Evolutionary conservation across 1,140 invertebrate genomes (phyloP).

Genomic region (Coptotermes formosanus): DNA sequence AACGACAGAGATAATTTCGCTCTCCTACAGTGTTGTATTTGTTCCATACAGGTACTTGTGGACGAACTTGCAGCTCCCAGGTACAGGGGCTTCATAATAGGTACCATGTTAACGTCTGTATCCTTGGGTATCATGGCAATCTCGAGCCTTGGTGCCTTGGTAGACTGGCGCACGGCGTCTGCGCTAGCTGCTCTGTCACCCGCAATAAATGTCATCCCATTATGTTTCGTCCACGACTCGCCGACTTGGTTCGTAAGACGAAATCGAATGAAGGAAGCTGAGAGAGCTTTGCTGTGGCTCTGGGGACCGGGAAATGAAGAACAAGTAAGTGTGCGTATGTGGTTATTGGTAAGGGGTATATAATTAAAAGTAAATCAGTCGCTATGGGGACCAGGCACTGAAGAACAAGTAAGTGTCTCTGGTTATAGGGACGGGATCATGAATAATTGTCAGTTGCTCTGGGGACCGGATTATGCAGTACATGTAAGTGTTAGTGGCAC

Average conservation of each 20-base stretch:
- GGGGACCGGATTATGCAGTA: no score
- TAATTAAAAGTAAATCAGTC: no score
- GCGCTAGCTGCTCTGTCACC: neutral
- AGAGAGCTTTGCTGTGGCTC: neutral
- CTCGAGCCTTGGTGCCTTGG: neutral
- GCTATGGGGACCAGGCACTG: no score
- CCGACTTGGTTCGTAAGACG: neutral
- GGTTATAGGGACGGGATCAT: no score
- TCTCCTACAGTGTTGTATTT: no score
- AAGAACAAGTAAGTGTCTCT: no score
- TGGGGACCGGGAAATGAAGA: neutral
- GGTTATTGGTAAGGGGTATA: no score
- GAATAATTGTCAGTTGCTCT: no score
- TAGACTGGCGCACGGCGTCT: neutral
- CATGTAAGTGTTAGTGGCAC: no score
- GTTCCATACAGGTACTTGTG: neutral
- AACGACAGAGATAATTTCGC: no score
- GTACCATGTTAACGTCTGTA: neutral
- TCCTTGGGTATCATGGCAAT: neutral
- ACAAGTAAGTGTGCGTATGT: neutral
- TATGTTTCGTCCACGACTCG: neutral
- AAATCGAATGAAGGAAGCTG: neutral
- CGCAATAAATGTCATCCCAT: neutral
- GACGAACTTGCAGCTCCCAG: neutral
- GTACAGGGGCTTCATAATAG: neutral